Conservation (phyloP, 2,888 invertebrate genomes). For the Lasioglossum calceatum region DNA sequence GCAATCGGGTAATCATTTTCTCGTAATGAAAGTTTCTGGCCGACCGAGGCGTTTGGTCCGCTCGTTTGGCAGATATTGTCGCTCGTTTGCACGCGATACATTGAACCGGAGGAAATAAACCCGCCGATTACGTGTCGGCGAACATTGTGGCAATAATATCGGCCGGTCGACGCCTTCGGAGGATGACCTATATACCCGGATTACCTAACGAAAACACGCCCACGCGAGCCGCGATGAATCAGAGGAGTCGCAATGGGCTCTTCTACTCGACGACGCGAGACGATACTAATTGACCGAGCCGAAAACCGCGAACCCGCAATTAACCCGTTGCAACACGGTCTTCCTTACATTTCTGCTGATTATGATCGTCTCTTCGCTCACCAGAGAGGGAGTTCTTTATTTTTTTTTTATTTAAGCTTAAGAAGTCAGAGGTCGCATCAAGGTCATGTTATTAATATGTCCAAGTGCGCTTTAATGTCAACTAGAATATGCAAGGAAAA, state of each 20-base stretch:
- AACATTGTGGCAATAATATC: slow-evolving; percentile 2
- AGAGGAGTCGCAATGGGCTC: background rate
- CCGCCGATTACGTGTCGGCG: background rate
- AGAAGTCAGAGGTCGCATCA: too few relatives aligned
- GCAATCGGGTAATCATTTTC: slow-evolving; percentile 1
- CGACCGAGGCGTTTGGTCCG: background rate
- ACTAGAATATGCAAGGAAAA: too few relatives aligned
- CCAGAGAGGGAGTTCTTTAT: too few relatives aligned
- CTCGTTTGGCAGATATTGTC: background rate
- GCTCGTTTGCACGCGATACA: slow-evolving; percentile 15
- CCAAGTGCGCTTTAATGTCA: too few relatives aligned
- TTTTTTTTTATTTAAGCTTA: too few relatives aligned
- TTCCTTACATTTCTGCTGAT: too few relatives aligned
- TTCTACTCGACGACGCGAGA: background rate
- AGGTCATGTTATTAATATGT: too few relatives aligned
- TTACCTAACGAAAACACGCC: slow-evolving; percentile 2
- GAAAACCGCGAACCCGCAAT: slow-evolving; percentile 17
- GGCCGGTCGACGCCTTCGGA: background rate
- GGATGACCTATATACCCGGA: background rate
- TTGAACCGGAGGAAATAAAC: background rate
- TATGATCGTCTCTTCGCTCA: too few relatives aligned
- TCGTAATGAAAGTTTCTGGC: slow-evolving; percentile 13
- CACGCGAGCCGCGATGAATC: background rate
- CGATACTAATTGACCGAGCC: background rate
- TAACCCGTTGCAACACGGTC: slow-evolving; percentile 22